Evolutionary conservation across 2,113 vertebrate species (phyloP).

Genomic region (Rhegmatorhina hoffmannsi): DNA sequence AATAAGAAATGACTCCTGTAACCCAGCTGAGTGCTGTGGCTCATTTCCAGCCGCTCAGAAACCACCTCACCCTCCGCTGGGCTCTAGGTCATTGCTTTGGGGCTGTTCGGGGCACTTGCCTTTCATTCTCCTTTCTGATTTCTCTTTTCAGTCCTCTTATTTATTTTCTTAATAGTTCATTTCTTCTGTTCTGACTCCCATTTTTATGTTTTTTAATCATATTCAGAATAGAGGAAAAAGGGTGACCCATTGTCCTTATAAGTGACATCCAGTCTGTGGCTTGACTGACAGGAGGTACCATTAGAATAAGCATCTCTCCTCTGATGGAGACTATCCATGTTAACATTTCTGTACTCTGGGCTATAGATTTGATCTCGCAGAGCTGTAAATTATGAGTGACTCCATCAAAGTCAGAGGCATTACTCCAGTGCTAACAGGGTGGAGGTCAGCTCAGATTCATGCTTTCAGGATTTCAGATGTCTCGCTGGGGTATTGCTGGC

Average conservation of each 20-base stretch:
- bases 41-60: neutral
- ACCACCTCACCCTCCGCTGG: neutral
- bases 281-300: constrained; percentile 30
- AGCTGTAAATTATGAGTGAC: constrained; percentile 56
- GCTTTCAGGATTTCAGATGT: neutral
- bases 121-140: neutral
- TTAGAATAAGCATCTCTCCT: constrained; percentile 16
- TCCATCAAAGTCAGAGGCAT: constrained; percentile 54
- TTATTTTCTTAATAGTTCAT: neutral
- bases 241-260: neutral
- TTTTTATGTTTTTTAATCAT: constrained; percentile 41
- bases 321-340: neutral
- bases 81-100: neutral
- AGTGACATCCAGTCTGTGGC: neutral
- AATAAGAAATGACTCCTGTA: neutral
- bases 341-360: constrained; percentile 14
- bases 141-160: neutral
- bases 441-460: neutral
- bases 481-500: neutral
- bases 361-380: constrained; percentile 27
- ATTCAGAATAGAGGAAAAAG: neutral
- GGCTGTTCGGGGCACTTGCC: neutral
- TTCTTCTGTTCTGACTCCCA: neutral
- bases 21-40: neutral
- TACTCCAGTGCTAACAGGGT: neutral